Percentiles rank a stretch among this genome's conserved stretches.
Evolutionary conservation across 2,888 invertebrate species (phyloP).

Genomic region (Euphydryas editha): DNA sequence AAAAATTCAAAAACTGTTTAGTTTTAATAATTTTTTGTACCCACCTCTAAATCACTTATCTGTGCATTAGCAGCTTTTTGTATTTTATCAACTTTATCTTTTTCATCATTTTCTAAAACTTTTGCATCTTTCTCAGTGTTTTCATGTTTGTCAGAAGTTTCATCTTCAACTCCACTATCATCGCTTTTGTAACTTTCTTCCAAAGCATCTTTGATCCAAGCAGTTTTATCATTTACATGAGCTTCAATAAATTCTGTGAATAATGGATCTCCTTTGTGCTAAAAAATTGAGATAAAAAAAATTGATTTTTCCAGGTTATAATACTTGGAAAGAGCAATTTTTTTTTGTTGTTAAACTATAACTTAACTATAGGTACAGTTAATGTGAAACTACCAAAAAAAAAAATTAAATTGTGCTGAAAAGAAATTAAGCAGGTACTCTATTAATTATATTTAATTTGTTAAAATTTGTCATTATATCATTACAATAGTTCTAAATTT

Average conservation of each 20-base stretch:
- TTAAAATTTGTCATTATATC: too few species aligned
- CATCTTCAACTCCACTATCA: slow-evolving; percentile 65
- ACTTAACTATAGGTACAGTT: too few species aligned
- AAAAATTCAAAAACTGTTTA: background rate
- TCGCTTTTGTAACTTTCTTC: slow-evolving; percentile 63
- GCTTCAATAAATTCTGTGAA: slow-evolving; percentile 95
- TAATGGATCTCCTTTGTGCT: slow-evolving; percentile 94
- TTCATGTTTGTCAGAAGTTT: slow-evolving; percentile 39
- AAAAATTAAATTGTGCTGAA: too few species aligned
- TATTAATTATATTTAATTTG: too few species aligned
- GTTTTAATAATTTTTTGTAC: background rate
- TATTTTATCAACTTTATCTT: slow-evolving; percentile 54
- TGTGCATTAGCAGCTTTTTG: slow-evolving; percentile 87
- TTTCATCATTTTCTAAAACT: slow-evolving; percentile 42
- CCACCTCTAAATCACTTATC: slow-evolving; percentile 91
- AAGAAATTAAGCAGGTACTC: too few species aligned
- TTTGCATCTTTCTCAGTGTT: slow-evolving; percentile 47
- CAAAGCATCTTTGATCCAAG: slow-evolving; percentile 71
- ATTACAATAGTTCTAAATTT: too few species aligned
- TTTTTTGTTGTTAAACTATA: too few species aligned
- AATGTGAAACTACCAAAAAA: too few species aligned
- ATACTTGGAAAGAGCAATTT: too few species aligned
- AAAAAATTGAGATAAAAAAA: slow-evolving; percentile 28
- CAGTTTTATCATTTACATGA: slow-evolving; percentile 84
- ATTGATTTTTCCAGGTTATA: too few species aligned